Evolutionary conservation across 2,888 invertebrate genomes (phyloP).

Genomic region (Charanyca ferruginea): DNA sequence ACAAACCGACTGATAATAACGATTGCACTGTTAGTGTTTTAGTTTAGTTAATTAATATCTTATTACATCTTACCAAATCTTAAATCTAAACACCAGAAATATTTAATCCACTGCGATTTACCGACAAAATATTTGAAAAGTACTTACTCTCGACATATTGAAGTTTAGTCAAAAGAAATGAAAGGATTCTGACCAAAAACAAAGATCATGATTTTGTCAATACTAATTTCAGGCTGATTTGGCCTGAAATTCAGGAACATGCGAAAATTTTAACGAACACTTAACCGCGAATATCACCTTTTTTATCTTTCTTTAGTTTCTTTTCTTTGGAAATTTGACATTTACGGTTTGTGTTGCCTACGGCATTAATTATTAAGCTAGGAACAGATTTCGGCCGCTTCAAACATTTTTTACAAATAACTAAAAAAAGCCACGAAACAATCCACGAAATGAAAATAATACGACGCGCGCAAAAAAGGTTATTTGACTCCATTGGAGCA

Average conservation of each 20-base stretch:
- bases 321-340: slow-evolving; percentile 1
- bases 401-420: too few species aligned
- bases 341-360: background rate
- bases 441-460: too few species aligned
- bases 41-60: background rate
- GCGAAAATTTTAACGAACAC: slow-evolving; percentile 32
- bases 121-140: background rate
- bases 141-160: slow-evolving; percentile 55
- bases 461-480: too few species aligned
- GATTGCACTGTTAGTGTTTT: background rate
- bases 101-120: background rate
- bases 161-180: slow-evolving; percentile 10
- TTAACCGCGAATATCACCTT: slow-evolving; percentile 34
- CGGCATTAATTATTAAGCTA: background rate
- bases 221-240: slow-evolving; percentile 2
- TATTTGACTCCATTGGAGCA: too few species aligned
- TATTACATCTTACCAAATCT: background rate
- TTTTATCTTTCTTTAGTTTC: too few species aligned
- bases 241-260: slow-evolving; percentile 10
- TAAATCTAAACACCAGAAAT: too few species aligned
- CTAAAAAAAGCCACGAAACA: too few species aligned
- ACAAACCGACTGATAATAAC: background rate
- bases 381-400: too few species aligned
- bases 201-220: slow-evolving; percentile 35
- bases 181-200: slow-evolving; percentile 13